Conservation (phyloP, 2,888 invertebrate species). For the Caenorhabditis sulstoni region DNA sequence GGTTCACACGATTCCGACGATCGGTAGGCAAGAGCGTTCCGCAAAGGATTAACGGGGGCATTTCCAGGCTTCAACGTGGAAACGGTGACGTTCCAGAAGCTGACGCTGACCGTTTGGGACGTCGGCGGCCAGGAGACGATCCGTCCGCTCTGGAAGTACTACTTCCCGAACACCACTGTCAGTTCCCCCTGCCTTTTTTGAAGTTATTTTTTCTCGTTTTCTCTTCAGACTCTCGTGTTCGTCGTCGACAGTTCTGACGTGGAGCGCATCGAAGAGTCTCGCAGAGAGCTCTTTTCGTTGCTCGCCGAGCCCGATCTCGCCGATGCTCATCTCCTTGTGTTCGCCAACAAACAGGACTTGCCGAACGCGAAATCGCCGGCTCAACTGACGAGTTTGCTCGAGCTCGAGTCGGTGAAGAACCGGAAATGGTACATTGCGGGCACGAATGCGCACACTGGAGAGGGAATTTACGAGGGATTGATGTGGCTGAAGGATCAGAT, state of each 20-base stretch:
- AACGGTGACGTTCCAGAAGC: slow-evolving; percentile 98
- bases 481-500: slow-evolving; percentile 55
- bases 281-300: slow-evolving; percentile 37
- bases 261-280: slow-evolving; percentile 37
- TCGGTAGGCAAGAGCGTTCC: slow-evolving; percentile 35
- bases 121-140: slow-evolving; percentile 99
- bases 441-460: slow-evolving; percentile 50
- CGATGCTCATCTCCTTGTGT: slow-evolving; percentile 46
- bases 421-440: slow-evolving; percentile 54
- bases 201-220: not conserved
- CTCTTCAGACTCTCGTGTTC: slow-evolving; percentile 55
- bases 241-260: slow-evolving; percentile 53
- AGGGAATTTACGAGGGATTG: slow-evolving; percentile 53
- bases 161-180: slow-evolving; percentile 86
- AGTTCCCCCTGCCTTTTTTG: not conserved
- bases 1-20: slow-evolving; percentile 60
- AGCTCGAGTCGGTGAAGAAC: slow-evolving; percentile 41
- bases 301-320: slow-evolving; percentile 41
- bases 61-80: slow-evolving; percentile 94
- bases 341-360: slow-evolving; percentile 59
- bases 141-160: slow-evolving; percentile 96
- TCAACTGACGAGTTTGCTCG: slow-evolving; percentile 32
- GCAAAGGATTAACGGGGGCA: not conserved
- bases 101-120: slow-evolving; percentile 99
- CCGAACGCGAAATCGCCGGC: slow-evolving; percentile 36